phyloP scores from a whole-genome alignment of 2,888 invertebrate species.

The Limnephilus marmoratus region DNA sequence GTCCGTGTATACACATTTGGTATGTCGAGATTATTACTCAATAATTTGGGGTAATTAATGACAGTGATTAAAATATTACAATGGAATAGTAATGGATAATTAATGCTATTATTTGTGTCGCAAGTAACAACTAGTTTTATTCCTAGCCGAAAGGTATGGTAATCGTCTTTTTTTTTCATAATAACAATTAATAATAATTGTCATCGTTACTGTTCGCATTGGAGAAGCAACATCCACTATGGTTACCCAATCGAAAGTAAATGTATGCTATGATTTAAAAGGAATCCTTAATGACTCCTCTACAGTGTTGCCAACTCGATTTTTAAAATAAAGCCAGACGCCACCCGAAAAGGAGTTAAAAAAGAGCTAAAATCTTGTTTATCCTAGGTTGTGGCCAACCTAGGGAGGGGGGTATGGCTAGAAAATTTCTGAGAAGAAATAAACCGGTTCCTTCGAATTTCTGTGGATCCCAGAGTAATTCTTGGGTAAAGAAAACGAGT shows the following conservation, averaged over 20 bases:
- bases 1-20: neutral
- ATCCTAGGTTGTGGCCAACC: no score
- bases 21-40: neutral
- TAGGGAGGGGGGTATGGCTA: no score
- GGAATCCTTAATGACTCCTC: neutral
- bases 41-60: neutral
- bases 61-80: neutral
- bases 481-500: no score
- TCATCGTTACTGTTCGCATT: neutral
- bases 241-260: neutral
- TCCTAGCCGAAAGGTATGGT: neutral
- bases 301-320: no score
- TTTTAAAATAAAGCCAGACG: no score
- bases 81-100: neutral
- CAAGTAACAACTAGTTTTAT: neutral
- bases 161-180: neutral
- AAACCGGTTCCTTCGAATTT: no score
- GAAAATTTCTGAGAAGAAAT: no score
- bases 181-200: neutral
- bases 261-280: neutral
- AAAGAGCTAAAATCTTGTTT: no score
- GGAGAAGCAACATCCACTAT: neutral
- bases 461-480: no score
- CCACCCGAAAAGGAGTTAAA: no score
- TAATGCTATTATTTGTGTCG: neutral